phyloP scores from a whole-genome alignment of 2,113 vertebrate species.

The Podarcis raffonei region DNA sequence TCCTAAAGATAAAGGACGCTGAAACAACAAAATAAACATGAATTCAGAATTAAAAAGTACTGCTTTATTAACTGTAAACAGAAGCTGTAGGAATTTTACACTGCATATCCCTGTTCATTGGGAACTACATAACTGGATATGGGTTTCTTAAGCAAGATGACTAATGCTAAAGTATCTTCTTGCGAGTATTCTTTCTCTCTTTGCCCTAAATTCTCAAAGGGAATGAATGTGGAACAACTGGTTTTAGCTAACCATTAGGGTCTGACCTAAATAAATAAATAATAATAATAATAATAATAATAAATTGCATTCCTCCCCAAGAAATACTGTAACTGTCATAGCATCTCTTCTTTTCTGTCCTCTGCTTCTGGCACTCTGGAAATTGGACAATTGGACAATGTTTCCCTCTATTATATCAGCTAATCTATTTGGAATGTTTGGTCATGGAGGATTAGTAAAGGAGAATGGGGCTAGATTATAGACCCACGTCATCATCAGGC shows the following conservation, averaged over 20 bases:
- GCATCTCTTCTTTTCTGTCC: background rate
- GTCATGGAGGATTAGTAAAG: background rate
- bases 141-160: no score
- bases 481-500: background rate
- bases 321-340: background rate
- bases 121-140: background rate
- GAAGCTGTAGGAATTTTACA: background rate
- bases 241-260: background rate
- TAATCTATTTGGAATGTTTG: conserved; percentile 25
- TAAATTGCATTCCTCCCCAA: background rate
- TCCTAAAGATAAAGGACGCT: conserved; percentile 92
- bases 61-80: background rate
- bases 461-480: background rate
- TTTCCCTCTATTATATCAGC: background rate
- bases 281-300: no score
- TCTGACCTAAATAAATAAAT: background rate
- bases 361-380: background rate
- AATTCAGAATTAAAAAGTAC: background rate
- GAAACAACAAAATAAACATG: conserved; percentile 21
- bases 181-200: background rate
- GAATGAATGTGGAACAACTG: no score
- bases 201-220: background rate
- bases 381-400: background rate
- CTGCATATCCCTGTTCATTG: background rate
- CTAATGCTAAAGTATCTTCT: no score